phyloP scores from a whole-genome alignment of 2,797 vertebrate genomes.

The Malacoraja senta region DNA sequence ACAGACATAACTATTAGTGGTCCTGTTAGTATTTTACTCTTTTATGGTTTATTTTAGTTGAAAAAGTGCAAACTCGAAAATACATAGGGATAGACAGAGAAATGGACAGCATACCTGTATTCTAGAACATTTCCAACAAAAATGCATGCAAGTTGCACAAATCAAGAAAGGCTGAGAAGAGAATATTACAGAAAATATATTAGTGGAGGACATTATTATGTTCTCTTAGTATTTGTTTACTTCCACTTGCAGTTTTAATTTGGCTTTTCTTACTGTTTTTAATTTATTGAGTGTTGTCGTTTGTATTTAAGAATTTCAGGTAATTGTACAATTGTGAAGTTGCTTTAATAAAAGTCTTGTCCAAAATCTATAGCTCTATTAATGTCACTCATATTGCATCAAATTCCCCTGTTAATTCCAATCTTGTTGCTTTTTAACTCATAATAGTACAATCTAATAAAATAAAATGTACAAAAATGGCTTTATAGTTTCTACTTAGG shows the following conservation, averaged over 20 bases:
- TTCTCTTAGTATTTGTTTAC: slow-evolving; percentile 19
- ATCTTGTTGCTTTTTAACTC: slow-evolving; percentile 21
- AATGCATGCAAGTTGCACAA: slow-evolving; percentile 27
- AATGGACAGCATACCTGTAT: slow-evolving; percentile 20
- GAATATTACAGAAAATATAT: slow-evolving; percentile 23
- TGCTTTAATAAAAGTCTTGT: slow-evolving; percentile 33
- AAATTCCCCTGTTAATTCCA: not conserved
- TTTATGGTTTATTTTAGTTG: slow-evolving; percentile 36
- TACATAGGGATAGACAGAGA: slow-evolving; percentile 27
- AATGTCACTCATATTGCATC: not conserved
- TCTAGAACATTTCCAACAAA: slow-evolving; percentile 30
- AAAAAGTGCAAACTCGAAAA: slow-evolving; percentile 23
- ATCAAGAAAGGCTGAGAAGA: slow-evolving; percentile 29
- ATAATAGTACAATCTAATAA: slow-evolving; percentile 16
- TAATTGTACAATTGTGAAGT: slow-evolving; percentile 37
- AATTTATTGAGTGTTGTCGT: slow-evolving; percentile 32
- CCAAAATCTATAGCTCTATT: slow-evolving; percentile 26
- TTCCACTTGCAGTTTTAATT: slow-evolving; percentile 28
- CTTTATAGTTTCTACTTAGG: slow-evolving; percentile 26
- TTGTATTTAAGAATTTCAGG: slow-evolving; percentile 35
- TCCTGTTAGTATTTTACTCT: slow-evolving; percentile 27
- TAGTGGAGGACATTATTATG: slow-evolving; percentile 26
- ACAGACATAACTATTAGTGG: not conserved
- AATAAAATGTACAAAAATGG: slow-evolving; percentile 21
- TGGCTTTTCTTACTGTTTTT: slow-evolving; percentile 16